A percentile compares a stretch with the other conserved stretches of the same genome.
Evolutionary conservation across 2,888 invertebrate genomes (phyloP).

Genomic region (Synergus laeviventris): DNA sequence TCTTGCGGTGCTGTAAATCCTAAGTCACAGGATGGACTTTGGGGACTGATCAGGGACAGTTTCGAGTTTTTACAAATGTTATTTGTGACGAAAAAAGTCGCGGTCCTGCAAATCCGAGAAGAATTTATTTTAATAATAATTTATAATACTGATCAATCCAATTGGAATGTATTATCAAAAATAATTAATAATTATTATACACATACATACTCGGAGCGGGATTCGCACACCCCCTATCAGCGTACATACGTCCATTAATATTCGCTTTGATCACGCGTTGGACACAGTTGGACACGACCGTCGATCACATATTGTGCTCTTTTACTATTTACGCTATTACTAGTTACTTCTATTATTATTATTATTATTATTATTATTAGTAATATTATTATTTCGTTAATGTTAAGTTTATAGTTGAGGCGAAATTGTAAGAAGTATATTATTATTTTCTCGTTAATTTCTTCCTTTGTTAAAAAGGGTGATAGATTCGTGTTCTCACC

Average conservation of each 20-base stretch:
- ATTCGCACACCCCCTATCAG: conserved; percentile 27
- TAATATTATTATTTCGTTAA: background rate
- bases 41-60: background rate
- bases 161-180: background rate
- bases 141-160: background rate
- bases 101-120: background rate
- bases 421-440: background rate
- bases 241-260: conserved; percentile 11
- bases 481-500: no score
- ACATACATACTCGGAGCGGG: background rate
- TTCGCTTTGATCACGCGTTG: conserved; percentile 1
- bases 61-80: background rate
- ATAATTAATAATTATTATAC: background rate
- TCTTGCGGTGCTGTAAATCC: background rate
- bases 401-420: background rate
- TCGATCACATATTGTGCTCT: background rate
- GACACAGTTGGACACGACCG: conserved; percentile 10
- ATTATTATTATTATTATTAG: no score
- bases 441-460: background rate
- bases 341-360: no score
- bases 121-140: conserved; percentile 3
- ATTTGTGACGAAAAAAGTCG: background rate
- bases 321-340: no score
- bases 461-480: background rate
- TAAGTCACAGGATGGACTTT: background rate